phyloP scores from a whole-genome alignment of 2,888 invertebrate species.

The Amphipyra tragopoginis region DNA sequence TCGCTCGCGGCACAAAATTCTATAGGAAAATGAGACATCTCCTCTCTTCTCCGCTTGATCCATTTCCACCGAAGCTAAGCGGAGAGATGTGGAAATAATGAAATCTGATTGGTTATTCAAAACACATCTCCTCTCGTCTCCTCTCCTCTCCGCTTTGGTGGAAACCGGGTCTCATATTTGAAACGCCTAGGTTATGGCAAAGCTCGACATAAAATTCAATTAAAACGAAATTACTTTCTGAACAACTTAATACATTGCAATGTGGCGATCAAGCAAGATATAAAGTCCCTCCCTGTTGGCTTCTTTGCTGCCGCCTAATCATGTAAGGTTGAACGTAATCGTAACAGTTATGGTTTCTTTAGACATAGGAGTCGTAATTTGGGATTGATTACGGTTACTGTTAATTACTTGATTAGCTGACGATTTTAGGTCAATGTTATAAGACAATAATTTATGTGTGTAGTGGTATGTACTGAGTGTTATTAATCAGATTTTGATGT shows the following conservation, averaged over 20 bases:
- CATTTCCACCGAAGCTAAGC: too few relatives aligned
- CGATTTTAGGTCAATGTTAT: conserved; percentile 26
- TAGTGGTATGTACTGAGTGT: conserved; percentile 36
- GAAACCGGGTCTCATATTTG: too few relatives aligned
- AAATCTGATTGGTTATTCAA: too few relatives aligned
- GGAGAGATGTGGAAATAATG: too few relatives aligned
- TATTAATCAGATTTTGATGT: conserved; percentile 36
- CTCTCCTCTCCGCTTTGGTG: too few relatives aligned
- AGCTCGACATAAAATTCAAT: too few relatives aligned
- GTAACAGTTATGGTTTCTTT: not conserved
- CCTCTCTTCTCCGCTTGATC: too few relatives aligned
- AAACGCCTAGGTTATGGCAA: too few relatives aligned
- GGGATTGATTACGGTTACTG: conserved; percentile 4
- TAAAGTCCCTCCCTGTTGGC: conserved; percentile 2
- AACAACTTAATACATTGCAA: not conserved
- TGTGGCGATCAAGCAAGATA: conserved; percentile 7
- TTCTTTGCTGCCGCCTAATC: conserved; percentile 15
- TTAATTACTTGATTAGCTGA: conserved; percentile 12
- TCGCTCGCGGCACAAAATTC: too few relatives aligned
- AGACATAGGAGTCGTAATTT: not conserved
- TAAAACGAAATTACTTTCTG: too few relatives aligned
- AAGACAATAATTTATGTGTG: conserved; percentile 56
- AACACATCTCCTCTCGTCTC: too few relatives aligned
- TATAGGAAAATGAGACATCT: too few relatives aligned
- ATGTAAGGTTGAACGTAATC: conserved; percentile 8